Evolutionary conservation across 2,113 vertebrate species (phyloP).

Genomic region (Beaufortia kweichowensis): DNA sequence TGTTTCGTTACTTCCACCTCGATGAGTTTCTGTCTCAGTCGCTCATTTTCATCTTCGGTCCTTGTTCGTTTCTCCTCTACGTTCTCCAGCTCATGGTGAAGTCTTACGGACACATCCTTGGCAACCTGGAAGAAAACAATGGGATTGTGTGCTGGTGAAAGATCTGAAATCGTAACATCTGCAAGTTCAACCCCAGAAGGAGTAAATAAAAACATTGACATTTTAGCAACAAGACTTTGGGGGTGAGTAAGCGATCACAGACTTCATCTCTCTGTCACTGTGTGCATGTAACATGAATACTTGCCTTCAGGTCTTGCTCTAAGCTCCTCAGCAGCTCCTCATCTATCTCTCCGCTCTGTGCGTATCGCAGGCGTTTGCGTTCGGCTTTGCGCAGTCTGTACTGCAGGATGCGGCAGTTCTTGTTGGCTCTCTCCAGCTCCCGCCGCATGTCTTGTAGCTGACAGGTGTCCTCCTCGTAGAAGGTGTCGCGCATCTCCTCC

Average conservation of each 20-base stretch:
- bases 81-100: constrained; percentile 95
- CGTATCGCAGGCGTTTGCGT: constrained; percentile 88
- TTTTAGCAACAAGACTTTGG: neutral
- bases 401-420: constrained; percentile 98
- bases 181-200: neutral
- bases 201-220: too few relatives aligned
- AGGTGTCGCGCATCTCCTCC: constrained; percentile 98
- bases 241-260: neutral
- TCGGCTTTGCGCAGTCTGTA: constrained; percentile 97
- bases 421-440: constrained; percentile 95
- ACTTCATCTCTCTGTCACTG: neutral
- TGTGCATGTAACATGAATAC: neutral
- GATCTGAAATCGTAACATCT: neutral
- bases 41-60: constrained; percentile 96
- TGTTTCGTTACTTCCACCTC: constrained; percentile 95
- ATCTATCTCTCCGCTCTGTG: constrained; percentile 90
- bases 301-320: constrained; percentile 96
- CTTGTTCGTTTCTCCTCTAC: constrained; percentile 94
- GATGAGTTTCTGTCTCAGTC: constrained; percentile 91
- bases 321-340: constrained; percentile 92
- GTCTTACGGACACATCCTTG: constrained; percentile 95
- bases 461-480: constrained; percentile 96
- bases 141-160: neutral
- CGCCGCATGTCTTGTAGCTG: constrained; percentile 97
- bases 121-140: constrained; percentile 79